These are phyloP conservation scores for Triplophysa dalaica DNA, from an alignment of 2,113 vertebrate genomes.

Conservation along the genomic window DNA sequence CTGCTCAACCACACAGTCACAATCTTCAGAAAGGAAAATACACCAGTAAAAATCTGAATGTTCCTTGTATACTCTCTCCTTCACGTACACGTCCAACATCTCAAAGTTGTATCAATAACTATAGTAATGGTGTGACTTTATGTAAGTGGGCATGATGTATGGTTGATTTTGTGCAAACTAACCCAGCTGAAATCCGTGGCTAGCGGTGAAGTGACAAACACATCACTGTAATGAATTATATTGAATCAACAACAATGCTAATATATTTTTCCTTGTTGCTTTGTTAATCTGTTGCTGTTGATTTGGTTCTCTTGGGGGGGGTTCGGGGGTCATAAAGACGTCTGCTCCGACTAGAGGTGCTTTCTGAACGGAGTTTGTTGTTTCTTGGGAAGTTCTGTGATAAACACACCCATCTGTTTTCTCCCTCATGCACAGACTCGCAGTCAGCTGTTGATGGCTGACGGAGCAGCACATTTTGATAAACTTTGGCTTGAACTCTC, in stretches of 20 bases:
- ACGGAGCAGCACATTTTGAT: background rate
- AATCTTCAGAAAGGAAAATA: too few relatives aligned
- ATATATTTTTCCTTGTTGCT: background rate
- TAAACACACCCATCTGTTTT: background rate
- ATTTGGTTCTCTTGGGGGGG: background rate
- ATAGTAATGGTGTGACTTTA: too few relatives aligned
- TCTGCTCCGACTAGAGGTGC: background rate
- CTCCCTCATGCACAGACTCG: background rate
- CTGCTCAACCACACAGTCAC: background rate
- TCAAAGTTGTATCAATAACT: too few relatives aligned
- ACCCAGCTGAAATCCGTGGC: too few relatives aligned
- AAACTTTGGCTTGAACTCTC: background rate
- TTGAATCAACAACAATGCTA: too few relatives aligned
- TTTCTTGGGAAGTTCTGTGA: background rate
- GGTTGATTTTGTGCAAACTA: too few relatives aligned
- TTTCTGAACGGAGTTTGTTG: background rate
- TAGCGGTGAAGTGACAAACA: too few relatives aligned
- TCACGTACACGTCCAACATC: too few relatives aligned
- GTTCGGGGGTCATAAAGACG: background rate
- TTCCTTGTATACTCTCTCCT: too few relatives aligned
- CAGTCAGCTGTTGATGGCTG: background rate
- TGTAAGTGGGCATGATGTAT: too few relatives aligned
- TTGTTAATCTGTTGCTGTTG: background rate
- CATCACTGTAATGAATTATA: too few relatives aligned
- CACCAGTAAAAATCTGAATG: too few relatives aligned